A percentile compares a stretch with the other conserved stretches of the same genome.
These are phyloP conservation scores for Venturia canescens DNA, from an alignment of 1,140 invertebrate genomes.

Conservation along the genomic window DNA sequence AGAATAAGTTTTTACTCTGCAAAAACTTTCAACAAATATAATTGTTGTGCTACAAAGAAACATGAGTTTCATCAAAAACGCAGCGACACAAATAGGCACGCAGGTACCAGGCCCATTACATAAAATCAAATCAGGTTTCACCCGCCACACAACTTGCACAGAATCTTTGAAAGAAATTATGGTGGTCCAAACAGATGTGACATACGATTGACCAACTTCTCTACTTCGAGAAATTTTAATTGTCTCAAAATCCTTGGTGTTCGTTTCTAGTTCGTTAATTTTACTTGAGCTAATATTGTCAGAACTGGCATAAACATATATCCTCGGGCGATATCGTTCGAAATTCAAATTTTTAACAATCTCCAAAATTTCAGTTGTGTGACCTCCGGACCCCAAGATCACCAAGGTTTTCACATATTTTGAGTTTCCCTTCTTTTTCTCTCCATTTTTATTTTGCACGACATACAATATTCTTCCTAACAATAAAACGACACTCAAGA, in stretches of 20 bases:
- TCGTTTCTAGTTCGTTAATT: conserved; percentile 78
- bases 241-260: conserved; percentile 76
- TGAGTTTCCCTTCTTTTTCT: conserved; percentile 29
- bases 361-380: conserved; percentile 93
- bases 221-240: conserved; percentile 88
- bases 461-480: conserved; percentile 60
- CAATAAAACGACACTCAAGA: conserved; percentile 20
- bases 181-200: conserved; percentile 88
- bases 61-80: conserved; percentile 82
- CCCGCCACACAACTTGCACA: conserved; percentile 83
- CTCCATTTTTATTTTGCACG: conserved; percentile 56
- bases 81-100: conserved; percentile 89
- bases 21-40: conserved; percentile 96
- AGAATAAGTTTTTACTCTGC: conserved; percentile 92
- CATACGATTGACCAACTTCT: conserved; percentile 91
- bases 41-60: conserved; percentile 84
- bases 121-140: conserved; percentile 87
- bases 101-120: conserved; percentile 98
- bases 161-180: conserved; percentile 83
- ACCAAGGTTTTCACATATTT: conserved; percentile 74
- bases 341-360: conserved; percentile 81
- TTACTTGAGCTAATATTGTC: conserved; percentile 87
- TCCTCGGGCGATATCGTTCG: conserved; percentile 81
- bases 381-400: conserved; percentile 83
- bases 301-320: conserved; percentile 88